phyloP scores from a whole-genome alignment of 2,113 vertebrate genomes.

The Microcebus ravelobensis region DNA sequence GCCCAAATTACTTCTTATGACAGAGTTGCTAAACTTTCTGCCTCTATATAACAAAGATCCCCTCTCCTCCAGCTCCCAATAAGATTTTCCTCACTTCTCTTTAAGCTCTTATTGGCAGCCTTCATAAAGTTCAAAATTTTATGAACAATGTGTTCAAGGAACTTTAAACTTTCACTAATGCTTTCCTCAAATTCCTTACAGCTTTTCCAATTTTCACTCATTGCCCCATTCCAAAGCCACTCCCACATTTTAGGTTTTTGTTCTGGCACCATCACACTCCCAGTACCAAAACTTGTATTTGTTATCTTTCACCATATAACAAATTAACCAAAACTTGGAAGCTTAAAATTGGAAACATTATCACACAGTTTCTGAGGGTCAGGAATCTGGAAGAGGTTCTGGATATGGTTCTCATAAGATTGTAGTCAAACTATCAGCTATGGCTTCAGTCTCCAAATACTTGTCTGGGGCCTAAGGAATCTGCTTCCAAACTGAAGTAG shows the following conservation, averaged over 20 bases:
- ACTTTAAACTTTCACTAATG: background rate
- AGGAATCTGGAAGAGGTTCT: background rate
- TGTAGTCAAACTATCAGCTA: background rate
- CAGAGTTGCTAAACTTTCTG: background rate
- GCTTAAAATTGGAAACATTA: background rate
- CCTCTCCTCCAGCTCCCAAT: background rate
- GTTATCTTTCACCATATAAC: background rate
- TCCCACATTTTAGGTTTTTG: background rate
- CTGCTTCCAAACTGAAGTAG: background rate
- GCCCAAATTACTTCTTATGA: background rate
- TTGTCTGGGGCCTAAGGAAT: background rate
- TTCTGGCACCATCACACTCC: background rate
- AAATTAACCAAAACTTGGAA: background rate
- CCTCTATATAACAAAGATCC: background rate
- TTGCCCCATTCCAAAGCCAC: background rate
- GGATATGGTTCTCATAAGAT: background rate
- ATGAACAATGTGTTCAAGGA: background rate
- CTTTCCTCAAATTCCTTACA: background rate
- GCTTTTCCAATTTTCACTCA: background rate
- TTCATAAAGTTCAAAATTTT: background rate
- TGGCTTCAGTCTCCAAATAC: background rate
- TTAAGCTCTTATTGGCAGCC: background rate
- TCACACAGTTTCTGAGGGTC: background rate
- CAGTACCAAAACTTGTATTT: background rate
- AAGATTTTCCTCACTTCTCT: background rate